Conservation (phyloP, 2,797 vertebrate species). For the Microctenopoma lineatum region DNA sequence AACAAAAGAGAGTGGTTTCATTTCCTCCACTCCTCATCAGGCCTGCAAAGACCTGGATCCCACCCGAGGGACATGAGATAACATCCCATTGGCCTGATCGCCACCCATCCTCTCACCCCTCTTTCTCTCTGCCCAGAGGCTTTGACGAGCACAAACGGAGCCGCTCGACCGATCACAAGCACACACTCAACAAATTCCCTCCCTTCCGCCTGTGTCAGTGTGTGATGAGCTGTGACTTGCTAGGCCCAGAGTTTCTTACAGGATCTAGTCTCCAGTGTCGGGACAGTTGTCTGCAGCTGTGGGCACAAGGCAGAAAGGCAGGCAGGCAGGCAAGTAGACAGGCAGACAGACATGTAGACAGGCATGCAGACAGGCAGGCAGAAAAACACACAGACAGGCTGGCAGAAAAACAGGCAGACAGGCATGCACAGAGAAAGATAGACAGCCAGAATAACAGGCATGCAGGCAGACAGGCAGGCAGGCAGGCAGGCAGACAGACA, state of each 20-base stretch:
- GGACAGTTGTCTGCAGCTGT: slow-evolving; percentile 66
- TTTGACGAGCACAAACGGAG: slow-evolving; percentile 63
- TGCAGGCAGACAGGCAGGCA: no score
- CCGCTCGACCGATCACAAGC: slow-evolving; percentile 67
- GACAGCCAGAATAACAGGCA: no score
- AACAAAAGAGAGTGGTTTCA: slow-evolving; percentile 76
- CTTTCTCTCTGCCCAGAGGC: slow-evolving; percentile 51
- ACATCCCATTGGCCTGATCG: slow-evolving; percentile 62
- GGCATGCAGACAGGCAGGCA: slow-evolving; percentile 16
- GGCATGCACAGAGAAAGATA: no score
- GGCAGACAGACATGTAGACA: slow-evolving; percentile 14
- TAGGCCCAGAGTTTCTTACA: slow-evolving; percentile 33
- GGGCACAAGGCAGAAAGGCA: slow-evolving; percentile 44
- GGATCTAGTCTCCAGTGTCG: slow-evolving; percentile 61
- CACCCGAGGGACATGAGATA: slow-evolving; percentile 78
- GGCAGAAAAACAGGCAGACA: slow-evolving; percentile 11
- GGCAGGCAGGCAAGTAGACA: slow-evolving; percentile 8
- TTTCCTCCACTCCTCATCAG: slow-evolving; percentile 71
- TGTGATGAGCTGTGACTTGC: slow-evolving; percentile 73
- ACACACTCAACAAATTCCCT: slow-evolving; percentile 49
- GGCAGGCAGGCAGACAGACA: no score
- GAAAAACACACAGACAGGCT: not conserved
- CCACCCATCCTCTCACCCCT: slow-evolving; percentile 65
- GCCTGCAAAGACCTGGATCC: slow-evolving; percentile 69
- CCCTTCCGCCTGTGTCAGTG: slow-evolving; percentile 52